Evolutionary conservation across 2,113 vertebrate genomes (phyloP), one percentile per base, ranked within the genome.

Genomic region (Pardalotus punctatus): DNA sequence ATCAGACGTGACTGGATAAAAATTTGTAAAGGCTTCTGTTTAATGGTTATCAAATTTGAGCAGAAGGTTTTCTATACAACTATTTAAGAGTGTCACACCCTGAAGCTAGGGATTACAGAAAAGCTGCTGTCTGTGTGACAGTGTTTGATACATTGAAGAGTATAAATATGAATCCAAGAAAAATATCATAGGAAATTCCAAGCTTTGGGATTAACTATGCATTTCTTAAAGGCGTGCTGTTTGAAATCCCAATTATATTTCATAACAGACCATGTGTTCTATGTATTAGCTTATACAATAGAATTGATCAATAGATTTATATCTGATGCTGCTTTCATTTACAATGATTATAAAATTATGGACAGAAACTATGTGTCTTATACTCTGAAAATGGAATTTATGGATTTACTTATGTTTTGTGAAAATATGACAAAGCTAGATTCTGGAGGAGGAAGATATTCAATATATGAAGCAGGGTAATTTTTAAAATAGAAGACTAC

Each of bases 11-110:
- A 88, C 54, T 58, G 53, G 51, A 50, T 77, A 76, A 57, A 92
- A 90, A 88, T 89, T 78, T 90, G 45, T 76, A 81, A 88, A 91
- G 73, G 27, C 2, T 25, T 96, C 2, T 88, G 33, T 94, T 95
- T 95, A 96, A 93, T 57, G 56, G 54, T 91, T 96, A 94, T 94
- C 79, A 88, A 92, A 93, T 95, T 71, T 92, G 67, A 90, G 77
- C 57, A 90, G 88, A 86, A 93, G 17, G 48, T 73, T 88, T 95
- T 77, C 82, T 88, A 47, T 65, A 82, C 84, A 81, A 58, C 28
- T 74, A 7, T 94, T 91, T 91, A 58, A 53, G 47, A 87, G 53
- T 85, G 72, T 94, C 80, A 90, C 81, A 93, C 51, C 65, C 76
- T 86, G 38, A 88, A 93, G 76, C 58, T 51, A 89, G 16, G 81